Evolutionary conservation across 2,113 vertebrate genomes (phyloP).

Genomic region (Aegotheles bennettii): DNA sequence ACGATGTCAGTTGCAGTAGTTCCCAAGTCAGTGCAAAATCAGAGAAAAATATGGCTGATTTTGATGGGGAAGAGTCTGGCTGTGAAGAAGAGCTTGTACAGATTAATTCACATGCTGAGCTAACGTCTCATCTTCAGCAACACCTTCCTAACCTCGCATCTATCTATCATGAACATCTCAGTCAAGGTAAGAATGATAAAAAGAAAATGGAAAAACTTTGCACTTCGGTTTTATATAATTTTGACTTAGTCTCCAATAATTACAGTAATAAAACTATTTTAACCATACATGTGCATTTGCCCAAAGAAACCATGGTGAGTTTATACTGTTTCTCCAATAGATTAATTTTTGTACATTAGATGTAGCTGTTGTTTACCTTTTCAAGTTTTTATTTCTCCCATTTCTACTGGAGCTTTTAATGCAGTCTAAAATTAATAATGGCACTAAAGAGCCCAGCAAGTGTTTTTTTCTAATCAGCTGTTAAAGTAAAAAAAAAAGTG

Average conservation of each 20-base stretch:
- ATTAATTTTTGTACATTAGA: background rate
- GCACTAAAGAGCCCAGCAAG: background rate
- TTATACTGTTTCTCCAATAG: background rate
- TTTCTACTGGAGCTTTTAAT: background rate
- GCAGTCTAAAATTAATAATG: background rate
- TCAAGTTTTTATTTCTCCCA: accelerated
- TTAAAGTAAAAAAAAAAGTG: background rate
- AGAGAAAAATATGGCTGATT: conserved; percentile 99
- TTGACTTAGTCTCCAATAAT: background rate
- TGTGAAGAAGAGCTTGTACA: conserved; percentile 98
- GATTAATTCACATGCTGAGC: conserved; percentile 97
- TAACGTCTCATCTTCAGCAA: conserved; percentile 97
- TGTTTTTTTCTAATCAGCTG: background rate
- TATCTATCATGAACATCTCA: conserved; percentile 97
- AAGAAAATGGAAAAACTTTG: background rate
- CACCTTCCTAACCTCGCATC: conserved; percentile 97
- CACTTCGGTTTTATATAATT: background rate
- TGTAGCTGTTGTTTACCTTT: background rate
- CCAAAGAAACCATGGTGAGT: background rate
- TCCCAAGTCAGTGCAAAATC: conserved; percentile 99
- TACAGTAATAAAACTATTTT: background rate
- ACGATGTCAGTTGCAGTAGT: conserved; percentile 98
- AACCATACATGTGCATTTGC: background rate
- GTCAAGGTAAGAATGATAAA: conserved; percentile 81
- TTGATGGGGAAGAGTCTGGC: conserved; percentile 97